Evolutionary conservation across 2,113 vertebrate species (phyloP).

Genomic region (Muntiacus muntjak): DNA sequence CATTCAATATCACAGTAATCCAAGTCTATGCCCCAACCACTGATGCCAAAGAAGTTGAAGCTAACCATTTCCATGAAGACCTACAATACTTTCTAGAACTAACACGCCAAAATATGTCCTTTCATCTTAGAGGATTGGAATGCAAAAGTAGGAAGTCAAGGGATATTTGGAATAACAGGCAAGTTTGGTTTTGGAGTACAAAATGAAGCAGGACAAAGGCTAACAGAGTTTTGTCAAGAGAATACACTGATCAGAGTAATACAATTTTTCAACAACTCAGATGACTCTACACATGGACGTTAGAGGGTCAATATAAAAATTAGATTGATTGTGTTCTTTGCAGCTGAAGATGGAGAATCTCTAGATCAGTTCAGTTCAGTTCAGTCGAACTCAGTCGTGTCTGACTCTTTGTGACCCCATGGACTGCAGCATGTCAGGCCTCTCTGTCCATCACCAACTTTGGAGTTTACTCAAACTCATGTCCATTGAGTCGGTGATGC

Average conservation of each 20-base stretch:
- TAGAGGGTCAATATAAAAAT: background rate
- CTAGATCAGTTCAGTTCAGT: background rate
- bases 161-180: background rate
- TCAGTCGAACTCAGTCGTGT: background rate
- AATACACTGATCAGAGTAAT: background rate
- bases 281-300: background rate
- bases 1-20: background rate
- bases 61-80: background rate
- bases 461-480: background rate
- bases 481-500: background rate
- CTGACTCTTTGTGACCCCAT: background rate
- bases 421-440: background rate
- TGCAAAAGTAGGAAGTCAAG: background rate
- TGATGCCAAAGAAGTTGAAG: background rate
- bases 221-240: background rate
- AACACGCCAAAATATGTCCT: background rate
- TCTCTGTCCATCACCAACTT: background rate
- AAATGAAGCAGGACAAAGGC: background rate
- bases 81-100: background rate
- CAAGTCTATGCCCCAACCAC: background rate
- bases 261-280: background rate
- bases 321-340: background rate
- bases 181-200: background rate
- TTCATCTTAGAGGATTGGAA: background rate
- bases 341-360: background rate